These are phyloP conservation scores for Hippocampus zosterae DNA, from an alignment of 2,113 vertebrate species.

Conservation along the genomic window DNA sequence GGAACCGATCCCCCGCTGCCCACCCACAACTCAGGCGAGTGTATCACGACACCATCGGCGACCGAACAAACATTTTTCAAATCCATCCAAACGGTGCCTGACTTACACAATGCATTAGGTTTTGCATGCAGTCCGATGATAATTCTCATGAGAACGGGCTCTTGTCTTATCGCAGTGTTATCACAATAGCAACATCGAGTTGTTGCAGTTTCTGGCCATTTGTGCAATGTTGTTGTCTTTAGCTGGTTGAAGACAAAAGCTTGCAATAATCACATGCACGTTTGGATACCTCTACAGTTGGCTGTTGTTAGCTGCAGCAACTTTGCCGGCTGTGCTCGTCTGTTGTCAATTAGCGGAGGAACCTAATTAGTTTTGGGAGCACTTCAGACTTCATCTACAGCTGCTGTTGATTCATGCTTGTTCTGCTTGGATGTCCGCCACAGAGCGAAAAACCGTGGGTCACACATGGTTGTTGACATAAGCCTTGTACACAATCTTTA, in stretches of 20 bases:
- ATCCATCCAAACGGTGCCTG: background rate
- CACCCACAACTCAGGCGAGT: too few species aligned
- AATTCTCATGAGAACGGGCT: background rate
- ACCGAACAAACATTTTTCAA: too few species aligned
- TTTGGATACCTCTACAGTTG: conserved; percentile 23
- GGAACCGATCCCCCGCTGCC: too few species aligned
- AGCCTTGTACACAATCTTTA: conserved; percentile 21
- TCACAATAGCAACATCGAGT: background rate
- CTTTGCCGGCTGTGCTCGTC: conserved; percentile 27
- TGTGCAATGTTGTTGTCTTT: background rate
- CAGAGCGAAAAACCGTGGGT: conserved; percentile 30
- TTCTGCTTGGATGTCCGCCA: conserved; percentile 53
- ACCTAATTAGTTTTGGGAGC: conserved; percentile 62
- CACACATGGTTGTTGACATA: conserved; percentile 46
- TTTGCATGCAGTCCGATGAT: background rate
- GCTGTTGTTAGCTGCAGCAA: conserved; percentile 42
- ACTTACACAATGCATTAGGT: background rate
- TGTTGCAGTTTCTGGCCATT: background rate
- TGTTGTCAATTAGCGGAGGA: conserved; percentile 64
- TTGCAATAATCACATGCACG: conserved; percentile 20
- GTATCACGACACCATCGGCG: too few species aligned
- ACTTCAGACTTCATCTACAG: conserved; percentile 46
- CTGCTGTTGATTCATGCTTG: conserved; percentile 55
- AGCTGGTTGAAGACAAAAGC: conserved; percentile 13
- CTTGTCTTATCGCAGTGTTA: background rate